Conservation (phyloP, 2,888 invertebrate genomes). For the Nysson spinosus region DNA sequence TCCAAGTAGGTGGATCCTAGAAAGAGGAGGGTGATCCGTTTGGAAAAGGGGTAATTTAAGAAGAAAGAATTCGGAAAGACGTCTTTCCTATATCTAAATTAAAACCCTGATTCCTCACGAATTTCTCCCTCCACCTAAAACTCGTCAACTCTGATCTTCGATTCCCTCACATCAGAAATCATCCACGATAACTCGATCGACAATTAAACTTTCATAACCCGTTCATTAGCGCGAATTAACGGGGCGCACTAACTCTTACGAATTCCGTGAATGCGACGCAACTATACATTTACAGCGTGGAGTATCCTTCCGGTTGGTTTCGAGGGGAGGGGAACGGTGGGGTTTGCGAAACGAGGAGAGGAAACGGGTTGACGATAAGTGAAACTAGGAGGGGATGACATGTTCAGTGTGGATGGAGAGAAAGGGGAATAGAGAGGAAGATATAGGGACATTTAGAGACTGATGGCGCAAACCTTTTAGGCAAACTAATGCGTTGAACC, state of each 20-base stretch:
- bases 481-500: conserved; percentile 70
- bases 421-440: conserved; percentile 21
- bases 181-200: conserved; percentile 50
- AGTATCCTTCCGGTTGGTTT: conserved; percentile 14
- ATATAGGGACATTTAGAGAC: conserved; percentile 65
- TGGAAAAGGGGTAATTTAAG: no score
- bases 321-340: no score
- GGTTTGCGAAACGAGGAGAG: conserved; percentile 36
- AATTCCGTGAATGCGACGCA: conserved; percentile 63
- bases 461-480: conserved; percentile 75
- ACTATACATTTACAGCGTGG: conserved; percentile 64
- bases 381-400: conserved; percentile 29
- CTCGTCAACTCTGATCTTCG: conserved; percentile 16
- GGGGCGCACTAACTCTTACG: conserved; percentile 63
- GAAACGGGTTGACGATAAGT: conserved; percentile 33
- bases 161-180: conserved; percentile 12
- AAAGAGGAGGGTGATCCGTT: no score
- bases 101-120: no score
- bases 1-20: no score
- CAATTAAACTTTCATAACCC: conserved; percentile 70
- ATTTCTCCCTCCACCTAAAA: conserved; percentile 35
- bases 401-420: conserved; percentile 8
- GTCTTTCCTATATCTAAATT: no score
- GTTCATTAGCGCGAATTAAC: conserved; percentile 67
- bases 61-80: no score